phyloP scores from a whole-genome alignment of 2,888 invertebrate species.

The Troides aeacus region DNA sequence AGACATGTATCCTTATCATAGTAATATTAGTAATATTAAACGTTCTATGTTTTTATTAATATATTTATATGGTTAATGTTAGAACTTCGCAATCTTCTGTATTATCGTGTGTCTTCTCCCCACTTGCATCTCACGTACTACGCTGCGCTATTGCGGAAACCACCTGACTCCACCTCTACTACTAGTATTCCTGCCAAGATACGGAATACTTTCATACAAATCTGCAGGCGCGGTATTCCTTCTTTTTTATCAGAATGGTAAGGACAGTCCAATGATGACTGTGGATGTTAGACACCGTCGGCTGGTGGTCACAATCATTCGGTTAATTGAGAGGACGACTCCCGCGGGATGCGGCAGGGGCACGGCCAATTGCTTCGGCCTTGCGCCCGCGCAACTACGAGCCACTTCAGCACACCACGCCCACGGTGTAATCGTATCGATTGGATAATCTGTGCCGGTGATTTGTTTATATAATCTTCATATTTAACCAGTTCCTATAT shows the following conservation, averaged over 20 bases:
- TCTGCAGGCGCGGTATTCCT: too few relatives aligned
- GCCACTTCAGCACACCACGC: slow-evolving; percentile 14
- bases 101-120: too few relatives aligned
- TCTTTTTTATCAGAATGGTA: neutral
- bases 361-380: slow-evolving; percentile 44
- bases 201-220: too few relatives aligned
- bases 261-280: slow-evolving; percentile 2
- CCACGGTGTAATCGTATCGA: slow-evolving; percentile 19
- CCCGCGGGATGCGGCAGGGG: slow-evolving; percentile 42
- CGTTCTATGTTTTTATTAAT: too few relatives aligned
- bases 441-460: slow-evolving; percentile 9
- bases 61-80: too few relatives aligned
- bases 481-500: neutral
- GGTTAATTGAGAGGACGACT: slow-evolving; percentile 34
- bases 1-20: too few relatives aligned
- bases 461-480: slow-evolving; percentile 16
- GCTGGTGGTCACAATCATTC: slow-evolving; percentile 24
- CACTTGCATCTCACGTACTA: too few relatives aligned
- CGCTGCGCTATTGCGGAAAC: too few relatives aligned
- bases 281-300: slow-evolving; percentile 7
- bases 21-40: too few relatives aligned
- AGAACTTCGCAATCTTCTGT: too few relatives aligned
- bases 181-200: too few relatives aligned
- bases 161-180: too few relatives aligned
- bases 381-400: slow-evolving; percentile 32